Base-by-base conservation (phyloP, 2,888 invertebrate species). In the Microctonus brassicae region DNA sequence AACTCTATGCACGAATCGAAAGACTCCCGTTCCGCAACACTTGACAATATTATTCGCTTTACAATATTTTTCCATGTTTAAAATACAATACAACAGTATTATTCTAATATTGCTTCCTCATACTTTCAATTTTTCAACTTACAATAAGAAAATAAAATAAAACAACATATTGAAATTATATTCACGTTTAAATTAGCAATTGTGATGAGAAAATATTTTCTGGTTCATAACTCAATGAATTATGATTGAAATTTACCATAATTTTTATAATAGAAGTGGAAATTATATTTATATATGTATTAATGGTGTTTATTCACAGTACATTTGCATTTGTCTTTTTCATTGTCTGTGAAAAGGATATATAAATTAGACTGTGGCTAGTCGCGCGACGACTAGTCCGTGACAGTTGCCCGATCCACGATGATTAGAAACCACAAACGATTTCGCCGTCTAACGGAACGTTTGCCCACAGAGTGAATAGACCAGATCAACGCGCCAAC, bases 221-320 rank as follows among this genome's bases (percentile, higher is more conserved):
- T 34, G 20, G n/a, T 10, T 58, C 58, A 58, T 58, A 13, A 58
- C 7, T 24, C 55, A 13, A 2, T 13, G 26, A 34, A 58, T 58
- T 29, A 17, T n/a, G 17, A 47, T 47, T 47, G 17, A 47, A 47
- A 17, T 47, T n/a, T 6, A 47, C 17, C 7, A 47, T 47, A 47
- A 39, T 47, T 17, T 47, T 47, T 7, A n/a, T 47, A 7, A 7
- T n/a, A 47, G 6, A 47, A 47, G 4, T 17, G 47, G 47, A 47
- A 47, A 17, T 47, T 47, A 20, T 6, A 20, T 7, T 47, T 17
- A 17, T 17, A 17, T 29, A 17, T 83, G 91, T 91, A 86, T 84
- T 92, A 76, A 91, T 91, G 74, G 78, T 67, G 68, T 73, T 78
- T 72, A 65, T 76, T 76, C 62, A 72, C 69, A 65, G 73, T 70